These are phyloP conservation scores for Hylaeus anthracinus DNA, from an alignment of 1,140 invertebrate genomes.

Conservation along the genomic window DNA sequence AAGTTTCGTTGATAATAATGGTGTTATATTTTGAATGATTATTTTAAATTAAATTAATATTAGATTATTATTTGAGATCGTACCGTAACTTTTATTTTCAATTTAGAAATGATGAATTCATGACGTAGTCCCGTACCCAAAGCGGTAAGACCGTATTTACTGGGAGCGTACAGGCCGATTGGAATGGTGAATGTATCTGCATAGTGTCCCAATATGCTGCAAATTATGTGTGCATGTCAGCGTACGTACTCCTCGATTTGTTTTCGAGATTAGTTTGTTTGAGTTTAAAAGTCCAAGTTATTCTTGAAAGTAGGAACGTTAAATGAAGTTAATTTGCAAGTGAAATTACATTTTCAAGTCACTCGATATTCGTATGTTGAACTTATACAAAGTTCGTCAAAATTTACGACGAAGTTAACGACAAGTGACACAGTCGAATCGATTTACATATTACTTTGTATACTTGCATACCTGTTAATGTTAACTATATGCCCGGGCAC, in stretches of 20 bases:
- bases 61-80: neutral
- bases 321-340: no score
- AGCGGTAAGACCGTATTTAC: conserved; percentile 83
- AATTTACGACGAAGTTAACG: no score
- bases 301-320: no score
- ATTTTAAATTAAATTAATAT: neutral
- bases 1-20: no score
- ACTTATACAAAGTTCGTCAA: no score
- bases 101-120: conserved; percentile 77
- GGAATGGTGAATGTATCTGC: neutral
- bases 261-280: no score
- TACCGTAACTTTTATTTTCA: conserved; percentile 66
- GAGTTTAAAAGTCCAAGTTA: no score
- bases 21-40: neutral
- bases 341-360: no score
- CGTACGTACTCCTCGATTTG: no score
- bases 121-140: conserved; percentile 82
- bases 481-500: conserved; percentile 87
- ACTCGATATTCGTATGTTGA: no score
- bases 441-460: no score
- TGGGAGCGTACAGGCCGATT: conserved; percentile 80
- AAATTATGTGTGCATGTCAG: neutral
- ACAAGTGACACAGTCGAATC: no score
- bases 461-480: conserved; percentile 84
- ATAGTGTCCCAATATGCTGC: conserved; percentile 37